These are phyloP conservation scores for Heliconius cydno DNA, from an alignment of 2,888 invertebrate species.

Conservation along the genomic window DNA sequence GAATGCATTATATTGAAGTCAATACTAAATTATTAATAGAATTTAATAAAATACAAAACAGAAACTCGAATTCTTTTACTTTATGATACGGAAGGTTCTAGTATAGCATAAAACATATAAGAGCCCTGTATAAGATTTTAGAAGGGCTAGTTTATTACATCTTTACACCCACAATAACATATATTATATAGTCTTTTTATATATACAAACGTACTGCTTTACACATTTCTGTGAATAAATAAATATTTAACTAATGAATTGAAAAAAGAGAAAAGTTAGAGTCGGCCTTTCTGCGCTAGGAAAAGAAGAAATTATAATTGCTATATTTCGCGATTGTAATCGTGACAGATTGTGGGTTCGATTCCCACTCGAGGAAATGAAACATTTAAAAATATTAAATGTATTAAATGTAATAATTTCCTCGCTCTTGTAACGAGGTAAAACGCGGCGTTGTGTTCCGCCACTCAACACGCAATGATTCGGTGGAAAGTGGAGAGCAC, in stretches of 20 bases:
- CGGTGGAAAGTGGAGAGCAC: no score
- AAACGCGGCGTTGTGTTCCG: no score
- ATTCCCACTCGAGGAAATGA: no score
- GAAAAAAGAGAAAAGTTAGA: no score
- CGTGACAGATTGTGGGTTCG: no score
- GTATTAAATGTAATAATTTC: no score
- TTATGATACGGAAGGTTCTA: background rate
- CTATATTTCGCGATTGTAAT: no score
- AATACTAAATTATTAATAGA: background rate
- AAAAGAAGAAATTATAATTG: no score
- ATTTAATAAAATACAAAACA: background rate
- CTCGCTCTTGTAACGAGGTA: no score
- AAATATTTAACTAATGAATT: background rate
- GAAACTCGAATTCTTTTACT: background rate
- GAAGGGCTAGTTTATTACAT: background rate
- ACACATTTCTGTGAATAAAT: background rate
- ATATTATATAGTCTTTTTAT: slow-evolving; percentile 8
- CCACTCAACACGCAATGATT: no score
- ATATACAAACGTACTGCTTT: background rate
- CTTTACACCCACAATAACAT: background rate
- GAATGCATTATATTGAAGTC: background rate
- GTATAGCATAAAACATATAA: background rate
- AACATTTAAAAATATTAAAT: no score
- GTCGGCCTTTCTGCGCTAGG: no score
- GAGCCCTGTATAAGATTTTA: background rate